These are phyloP conservation scores for Rhinoraja longicauda DNA, from an alignment of 2,797 vertebrate species.

Conservation along the genomic window DNA sequence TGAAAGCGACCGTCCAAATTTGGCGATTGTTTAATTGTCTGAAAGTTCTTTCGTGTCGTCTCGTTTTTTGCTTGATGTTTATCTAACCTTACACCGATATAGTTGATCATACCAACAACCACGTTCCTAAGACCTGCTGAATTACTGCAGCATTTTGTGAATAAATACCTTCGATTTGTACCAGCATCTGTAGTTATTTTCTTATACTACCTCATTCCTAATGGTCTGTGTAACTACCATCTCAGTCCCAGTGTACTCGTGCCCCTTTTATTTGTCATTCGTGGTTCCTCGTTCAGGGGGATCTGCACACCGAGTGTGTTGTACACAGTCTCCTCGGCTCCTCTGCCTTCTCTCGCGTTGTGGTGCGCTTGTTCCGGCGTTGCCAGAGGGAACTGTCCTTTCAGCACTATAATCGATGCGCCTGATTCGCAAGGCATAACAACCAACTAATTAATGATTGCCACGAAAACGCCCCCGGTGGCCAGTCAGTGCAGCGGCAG, in stretches of 20 bases:
- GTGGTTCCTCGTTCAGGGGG: background rate
- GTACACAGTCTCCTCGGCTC: background rate
- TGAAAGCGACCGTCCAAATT: too few species aligned
- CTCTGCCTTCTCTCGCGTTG: background rate
- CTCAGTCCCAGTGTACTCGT: too few species aligned
- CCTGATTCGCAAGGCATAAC: too few species aligned
- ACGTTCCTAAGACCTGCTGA: background rate
- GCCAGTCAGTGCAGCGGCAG: background rate
- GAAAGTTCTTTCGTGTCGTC: background rate
- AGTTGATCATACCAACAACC: background rate
- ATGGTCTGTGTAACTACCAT: background rate
- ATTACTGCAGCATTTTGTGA: too few species aligned
- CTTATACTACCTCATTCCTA: background rate
- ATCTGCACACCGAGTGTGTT: background rate
- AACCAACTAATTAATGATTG: background rate
- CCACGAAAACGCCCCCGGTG: background rate
- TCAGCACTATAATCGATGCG: conserved; percentile 14
- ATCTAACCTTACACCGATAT: background rate
- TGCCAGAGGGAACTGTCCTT: conserved; percentile 33
- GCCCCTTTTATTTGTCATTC: background rate
- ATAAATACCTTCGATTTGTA: too few species aligned
- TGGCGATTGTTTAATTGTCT: background rate
- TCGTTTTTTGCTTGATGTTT: background rate
- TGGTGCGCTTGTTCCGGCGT: background rate
- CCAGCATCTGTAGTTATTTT: too few species aligned